Evolutionary conservation across 2,888 invertebrate species (phyloP), one percentile per base, ranked within the genome.

Genomic region (Sminthurinus aureus): DNA sequence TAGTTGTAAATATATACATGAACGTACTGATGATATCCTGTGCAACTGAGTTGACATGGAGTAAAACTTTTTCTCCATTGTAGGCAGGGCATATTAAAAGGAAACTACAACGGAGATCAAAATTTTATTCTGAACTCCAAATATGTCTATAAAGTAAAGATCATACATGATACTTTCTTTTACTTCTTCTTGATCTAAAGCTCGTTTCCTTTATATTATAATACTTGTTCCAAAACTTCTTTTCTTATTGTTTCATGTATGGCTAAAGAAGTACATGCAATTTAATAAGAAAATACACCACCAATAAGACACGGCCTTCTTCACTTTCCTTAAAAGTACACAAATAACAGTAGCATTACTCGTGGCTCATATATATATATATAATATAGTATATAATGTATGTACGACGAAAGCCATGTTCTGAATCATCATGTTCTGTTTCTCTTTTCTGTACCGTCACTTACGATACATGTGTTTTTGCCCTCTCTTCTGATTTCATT

Each of bases 401-500:
- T 20, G 24, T 20, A 8, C 24, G 1, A 71, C 12, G 26, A 71
- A 71, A 24, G 26, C 71, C 38, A n/a, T n/a, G n/a, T n/a, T n/a
- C n/a, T n/a, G 24, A 71, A 24, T 71, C 71, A 71, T 26, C 24
- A 22, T 71, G 69, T 11, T 12, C 69, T 69, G 9, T 20, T 69
- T 20, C 69, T 69, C 69, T 20, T 69, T 20, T 75, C 38, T 38
- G 38, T 38, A 38, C 38, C 38, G 1, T 6, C 38, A 4, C 1
- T 38, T 38, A 38, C 38, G 6, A 38, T 51, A n/a, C n/a, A 51
- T 52, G 52, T 76, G 76, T 76, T 58, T 76, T 76, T 76, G 52
- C 76, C 76, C 76, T 76, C 76, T 76, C 76, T 20, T 52, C 76
- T 76, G 8, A 71, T 71, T 71, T 71, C 71, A 71, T 71, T 24